phyloP scores from a whole-genome alignment of 2,797 vertebrate species.

The Microchirus variegatus region DNA sequence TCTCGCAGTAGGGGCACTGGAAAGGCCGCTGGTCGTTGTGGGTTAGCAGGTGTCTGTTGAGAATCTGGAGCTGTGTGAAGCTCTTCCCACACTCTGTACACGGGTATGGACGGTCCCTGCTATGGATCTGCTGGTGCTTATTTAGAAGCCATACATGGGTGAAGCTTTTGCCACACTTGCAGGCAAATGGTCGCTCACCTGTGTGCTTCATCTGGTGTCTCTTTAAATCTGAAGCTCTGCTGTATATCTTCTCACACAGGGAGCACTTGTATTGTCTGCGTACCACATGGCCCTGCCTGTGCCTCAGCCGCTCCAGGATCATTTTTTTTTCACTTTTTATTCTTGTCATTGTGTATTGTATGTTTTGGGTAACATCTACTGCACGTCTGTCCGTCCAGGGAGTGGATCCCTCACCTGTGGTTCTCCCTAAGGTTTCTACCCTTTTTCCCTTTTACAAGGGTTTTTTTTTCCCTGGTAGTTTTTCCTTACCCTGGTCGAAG shows the following conservation, averaged over 20 bases:
- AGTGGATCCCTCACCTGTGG: no score
- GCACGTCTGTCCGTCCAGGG: no score
- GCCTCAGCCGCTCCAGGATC: constrained; percentile 66
- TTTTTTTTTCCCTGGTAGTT: no score
- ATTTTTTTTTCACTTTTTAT: no score
- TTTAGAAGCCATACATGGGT: constrained; percentile 71
- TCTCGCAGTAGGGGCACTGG: constrained; percentile 65
- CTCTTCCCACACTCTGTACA: constrained; percentile 68
- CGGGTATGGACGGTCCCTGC: constrained; percentile 53
- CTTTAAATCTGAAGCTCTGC: constrained; percentile 65
- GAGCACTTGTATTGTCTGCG: constrained; percentile 65
- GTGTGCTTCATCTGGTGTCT: constrained; percentile 75
- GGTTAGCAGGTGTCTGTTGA: constrained; percentile 68
- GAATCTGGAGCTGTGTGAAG: constrained; percentile 71
- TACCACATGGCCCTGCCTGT: constrained; percentile 59
- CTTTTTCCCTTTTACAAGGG: no score
- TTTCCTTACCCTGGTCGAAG: no score
- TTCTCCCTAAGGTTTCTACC: no score
- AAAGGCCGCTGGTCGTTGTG: constrained; percentile 67
- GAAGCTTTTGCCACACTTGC: constrained; percentile 70
- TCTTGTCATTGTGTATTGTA: no score
- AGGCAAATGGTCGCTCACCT: constrained; percentile 64
- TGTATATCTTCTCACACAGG: constrained; percentile 69
- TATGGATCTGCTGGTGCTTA: constrained; percentile 69
- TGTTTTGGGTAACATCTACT: no score